Evolutionary conservation across 1,140 invertebrate species (phyloP).

Genomic region (Trichonephila clavipes): DNA sequence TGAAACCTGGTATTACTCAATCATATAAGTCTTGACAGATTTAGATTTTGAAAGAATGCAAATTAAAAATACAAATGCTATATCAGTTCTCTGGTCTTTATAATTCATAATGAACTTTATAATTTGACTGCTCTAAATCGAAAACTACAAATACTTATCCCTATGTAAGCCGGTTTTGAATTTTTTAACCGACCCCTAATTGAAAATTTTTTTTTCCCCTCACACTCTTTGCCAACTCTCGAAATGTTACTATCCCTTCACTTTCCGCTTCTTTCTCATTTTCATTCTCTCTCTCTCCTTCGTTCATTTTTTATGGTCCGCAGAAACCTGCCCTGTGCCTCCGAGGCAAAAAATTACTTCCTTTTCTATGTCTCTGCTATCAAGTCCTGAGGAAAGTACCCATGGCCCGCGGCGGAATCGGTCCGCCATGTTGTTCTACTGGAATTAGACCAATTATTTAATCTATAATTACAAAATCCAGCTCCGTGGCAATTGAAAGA

Average conservation of each 20-base stretch:
- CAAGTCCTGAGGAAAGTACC: neutral
- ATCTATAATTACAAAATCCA: slow-evolving; percentile 69
- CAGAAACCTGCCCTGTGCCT: slow-evolving; percentile 62
- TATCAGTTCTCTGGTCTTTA: too few relatives aligned
- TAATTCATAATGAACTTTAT: too few relatives aligned
- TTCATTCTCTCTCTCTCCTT: neutral
- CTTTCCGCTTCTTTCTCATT: slow-evolving; percentile 9
- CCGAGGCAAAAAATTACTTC: slow-evolving; percentile 65
- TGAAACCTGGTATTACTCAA: too few relatives aligned
- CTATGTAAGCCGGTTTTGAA: neutral
- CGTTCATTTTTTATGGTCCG: slow-evolving; percentile 63
- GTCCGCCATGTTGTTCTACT: slow-evolving; percentile 60
- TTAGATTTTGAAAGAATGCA: too few relatives aligned
- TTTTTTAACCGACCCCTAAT: slow-evolving; percentile 39
- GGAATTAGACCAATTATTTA: slow-evolving; percentile 50
- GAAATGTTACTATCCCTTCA: neutral
- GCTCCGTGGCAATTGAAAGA: slow-evolving; percentile 38
- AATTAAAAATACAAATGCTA: too few relatives aligned
- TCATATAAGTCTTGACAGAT: too few relatives aligned
- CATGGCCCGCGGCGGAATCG: neutral
- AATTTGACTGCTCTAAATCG: too few relatives aligned
- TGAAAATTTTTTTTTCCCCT: neutral
- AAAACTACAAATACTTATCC: neutral
- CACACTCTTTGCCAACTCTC: slow-evolving; percentile 8
- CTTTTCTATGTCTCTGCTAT: slow-evolving; percentile 5